phyloP scores from a whole-genome alignment of 1,140 invertebrate genomes.

The Calliopsis andreniformis region DNA sequence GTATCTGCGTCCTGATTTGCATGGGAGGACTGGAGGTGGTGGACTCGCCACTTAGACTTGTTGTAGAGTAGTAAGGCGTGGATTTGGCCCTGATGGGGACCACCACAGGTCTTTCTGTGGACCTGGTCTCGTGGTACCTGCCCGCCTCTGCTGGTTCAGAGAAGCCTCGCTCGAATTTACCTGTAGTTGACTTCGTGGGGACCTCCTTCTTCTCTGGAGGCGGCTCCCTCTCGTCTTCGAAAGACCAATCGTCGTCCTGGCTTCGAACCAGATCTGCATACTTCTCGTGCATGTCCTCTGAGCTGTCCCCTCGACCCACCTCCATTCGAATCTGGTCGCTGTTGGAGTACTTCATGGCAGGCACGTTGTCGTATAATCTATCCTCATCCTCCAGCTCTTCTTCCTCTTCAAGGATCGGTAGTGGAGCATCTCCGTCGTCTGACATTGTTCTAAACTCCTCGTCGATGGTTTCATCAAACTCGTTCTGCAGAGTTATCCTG shows the following conservation, averaged over 20 bases:
- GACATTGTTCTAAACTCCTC: conserved; percentile 66
- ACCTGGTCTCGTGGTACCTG: conserved; percentile 71
- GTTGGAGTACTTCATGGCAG: conserved; percentile 76
- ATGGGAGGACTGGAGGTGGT: conserved; percentile 80
- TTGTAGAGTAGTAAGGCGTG: conserved; percentile 79
- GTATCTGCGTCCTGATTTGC: conserved; percentile 77
- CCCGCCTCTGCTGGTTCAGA: conserved; percentile 67
- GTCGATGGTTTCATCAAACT: conserved; percentile 74
- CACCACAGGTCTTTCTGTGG: conserved; percentile 76
- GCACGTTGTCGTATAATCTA: conserved; percentile 78
- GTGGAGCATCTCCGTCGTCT: conserved; percentile 46
- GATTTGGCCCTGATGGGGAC: conserved; percentile 77
- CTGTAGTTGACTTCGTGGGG: neutral
- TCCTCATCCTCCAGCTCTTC: conserved; percentile 73
- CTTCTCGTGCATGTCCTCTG: conserved; percentile 79
- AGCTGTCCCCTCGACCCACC: conserved; percentile 73
- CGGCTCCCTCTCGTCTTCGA: conserved; percentile 68
- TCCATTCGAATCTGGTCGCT: conserved; percentile 74
- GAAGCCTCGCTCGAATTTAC: conserved; percentile 68
- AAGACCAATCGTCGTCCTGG: conserved; percentile 76
- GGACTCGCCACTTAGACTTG: conserved; percentile 79
- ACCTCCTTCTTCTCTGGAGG: neutral
- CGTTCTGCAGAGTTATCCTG: conserved; percentile 69
- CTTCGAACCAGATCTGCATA: conserved; percentile 71
- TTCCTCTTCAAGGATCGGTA: conserved; percentile 77